A percentile compares a stretch with the other conserved stretches of the same genome.
Evolutionary conservation across 2,888 invertebrate genomes (phyloP).

Genomic region (Nysson spinosus): DNA sequence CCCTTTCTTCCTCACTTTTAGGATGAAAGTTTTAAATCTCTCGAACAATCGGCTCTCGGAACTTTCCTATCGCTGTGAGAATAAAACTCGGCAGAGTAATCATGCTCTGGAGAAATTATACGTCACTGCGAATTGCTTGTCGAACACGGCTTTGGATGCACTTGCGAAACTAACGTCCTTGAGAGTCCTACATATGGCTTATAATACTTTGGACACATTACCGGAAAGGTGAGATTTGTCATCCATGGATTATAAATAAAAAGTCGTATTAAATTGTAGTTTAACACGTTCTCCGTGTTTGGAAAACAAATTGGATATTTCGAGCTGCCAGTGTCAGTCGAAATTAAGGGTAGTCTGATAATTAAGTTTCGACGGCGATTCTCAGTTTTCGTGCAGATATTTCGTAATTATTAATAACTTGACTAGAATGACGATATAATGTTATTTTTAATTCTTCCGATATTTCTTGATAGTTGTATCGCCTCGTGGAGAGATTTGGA

Average conservation of each 20-base stretch:
- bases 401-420: no score
- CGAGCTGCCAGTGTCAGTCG: no score
- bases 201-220: conserved; percentile 86
- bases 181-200: conserved; percentile 86
- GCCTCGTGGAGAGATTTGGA: conserved; percentile 88
- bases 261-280: no score
- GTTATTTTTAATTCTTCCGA: no score
- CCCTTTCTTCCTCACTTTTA: conserved; percentile 57
- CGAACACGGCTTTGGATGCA: conserved; percentile 83
- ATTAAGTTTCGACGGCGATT: no score
- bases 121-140: conserved; percentile 87
- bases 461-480: conserved; percentile 79
- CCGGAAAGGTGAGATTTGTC: conserved; percentile 86
- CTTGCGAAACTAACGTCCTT: conserved; percentile 83
- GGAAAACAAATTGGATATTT: no score
- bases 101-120: conserved; percentile 83
- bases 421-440: no score
- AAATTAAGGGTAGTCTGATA: no score
- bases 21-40: conserved; percentile 85
- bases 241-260: no score
- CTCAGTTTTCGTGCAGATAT: no score
- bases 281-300: no score
- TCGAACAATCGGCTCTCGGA: conserved; percentile 88
- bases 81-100: conserved; percentile 59
- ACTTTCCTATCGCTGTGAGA: conserved; percentile 82